These are phyloP conservation scores for Noctua fimbriata DNA, from an alignment of 2,888 invertebrate genomes.

Conservation along the genomic window DNA sequence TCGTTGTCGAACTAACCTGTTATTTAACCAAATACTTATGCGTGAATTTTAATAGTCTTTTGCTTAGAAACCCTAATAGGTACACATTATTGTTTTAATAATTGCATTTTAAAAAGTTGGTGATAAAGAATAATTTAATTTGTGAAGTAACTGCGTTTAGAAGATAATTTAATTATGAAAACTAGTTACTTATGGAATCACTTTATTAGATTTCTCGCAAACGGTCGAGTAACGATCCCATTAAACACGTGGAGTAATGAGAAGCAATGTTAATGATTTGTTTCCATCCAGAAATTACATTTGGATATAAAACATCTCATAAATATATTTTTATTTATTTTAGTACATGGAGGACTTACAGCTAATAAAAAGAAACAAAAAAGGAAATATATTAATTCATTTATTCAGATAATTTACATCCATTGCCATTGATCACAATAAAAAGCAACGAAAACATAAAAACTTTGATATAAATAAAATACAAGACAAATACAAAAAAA, in stretches of 20 bases:
- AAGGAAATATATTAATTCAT: too few relatives aligned
- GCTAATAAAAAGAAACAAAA: too few relatives aligned
- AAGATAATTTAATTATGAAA: constrained; percentile 9
- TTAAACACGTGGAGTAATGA: constrained; percentile 21
- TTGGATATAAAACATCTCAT: constrained; percentile 6
- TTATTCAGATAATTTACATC: too few relatives aligned
- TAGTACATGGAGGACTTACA: too few relatives aligned
- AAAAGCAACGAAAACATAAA: too few relatives aligned
- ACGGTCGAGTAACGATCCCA: constrained; percentile 21
- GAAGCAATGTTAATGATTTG: constrained; percentile 10
- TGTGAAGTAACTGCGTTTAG: neutral
- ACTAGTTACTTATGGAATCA: neutral
- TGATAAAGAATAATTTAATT: neutral
- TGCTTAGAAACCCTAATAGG: neutral
- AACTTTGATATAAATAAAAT: too few relatives aligned
- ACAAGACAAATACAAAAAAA: too few relatives aligned
- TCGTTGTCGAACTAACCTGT: neutral
- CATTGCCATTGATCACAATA: too few relatives aligned
- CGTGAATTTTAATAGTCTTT: neutral
- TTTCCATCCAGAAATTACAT: constrained; percentile 33
- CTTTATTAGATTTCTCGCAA: constrained; percentile 24
- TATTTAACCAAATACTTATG: neutral
- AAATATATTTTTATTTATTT: too few relatives aligned
- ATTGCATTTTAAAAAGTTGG: neutral
- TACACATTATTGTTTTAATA: neutral